These are phyloP conservation scores for Lophura nycthemera DNA, from an alignment of 2,113 vertebrate genomes.

Conservation along the genomic window DNA sequence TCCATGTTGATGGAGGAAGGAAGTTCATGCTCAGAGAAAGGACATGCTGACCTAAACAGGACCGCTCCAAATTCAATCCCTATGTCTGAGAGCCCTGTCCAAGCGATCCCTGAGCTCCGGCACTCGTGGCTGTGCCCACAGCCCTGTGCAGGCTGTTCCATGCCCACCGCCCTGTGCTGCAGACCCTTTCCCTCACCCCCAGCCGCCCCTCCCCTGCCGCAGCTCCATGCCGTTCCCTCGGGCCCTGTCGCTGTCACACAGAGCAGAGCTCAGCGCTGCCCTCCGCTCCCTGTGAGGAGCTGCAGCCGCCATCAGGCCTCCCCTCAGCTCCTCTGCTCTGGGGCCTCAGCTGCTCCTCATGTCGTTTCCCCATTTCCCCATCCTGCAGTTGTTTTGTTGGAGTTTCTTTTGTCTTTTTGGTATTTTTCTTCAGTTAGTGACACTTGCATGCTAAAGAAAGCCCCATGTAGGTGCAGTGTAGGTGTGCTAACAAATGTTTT, in stretches of 20 bases:
- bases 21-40: background rate
- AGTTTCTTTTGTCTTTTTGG: background rate
- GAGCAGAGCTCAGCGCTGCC: too few species aligned
- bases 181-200: background rate
- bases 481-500: background rate
- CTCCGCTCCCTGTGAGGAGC: too few species aligned
- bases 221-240: too few species aligned
- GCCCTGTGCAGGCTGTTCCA: too few species aligned
- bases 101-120: background rate
- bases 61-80: background rate
- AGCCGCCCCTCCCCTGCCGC: too few species aligned
- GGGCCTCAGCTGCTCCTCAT: too few species aligned
- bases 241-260: too few species aligned
- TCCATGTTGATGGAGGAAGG: accelerated
- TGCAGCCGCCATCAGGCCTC: too few species aligned
- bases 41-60: background rate
- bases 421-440: background rate
- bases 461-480: background rate
- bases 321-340: too few species aligned
- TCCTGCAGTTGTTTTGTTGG: background rate
- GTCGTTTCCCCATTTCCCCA: background rate
- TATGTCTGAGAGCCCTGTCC: background rate
- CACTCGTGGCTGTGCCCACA: background rate
- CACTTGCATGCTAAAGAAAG: background rate
- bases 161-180: too few species aligned